Evolutionary conservation across 1,140 invertebrate genomes (phyloP), one percentile per base, ranked within the genome.

Genomic region (Drosophila busckii): DNA sequence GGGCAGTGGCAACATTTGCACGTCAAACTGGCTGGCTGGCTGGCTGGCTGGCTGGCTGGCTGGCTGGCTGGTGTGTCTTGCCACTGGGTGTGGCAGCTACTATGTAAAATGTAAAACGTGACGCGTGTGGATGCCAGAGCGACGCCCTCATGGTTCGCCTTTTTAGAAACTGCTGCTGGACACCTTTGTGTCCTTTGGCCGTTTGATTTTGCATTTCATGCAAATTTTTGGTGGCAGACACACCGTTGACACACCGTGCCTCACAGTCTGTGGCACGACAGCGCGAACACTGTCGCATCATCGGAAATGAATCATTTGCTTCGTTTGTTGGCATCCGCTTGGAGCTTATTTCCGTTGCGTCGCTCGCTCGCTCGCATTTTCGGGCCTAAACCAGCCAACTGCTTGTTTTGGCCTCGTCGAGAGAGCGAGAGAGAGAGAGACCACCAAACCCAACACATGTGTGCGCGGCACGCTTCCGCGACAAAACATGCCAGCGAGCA

Each of bases 251-350:
- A 41, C 7, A 38, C 19, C 16, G 37, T 12, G 22, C 12, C 40
- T n/a, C 17, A 23, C 29, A 42, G 9, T 6, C n/a, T 2, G 10
- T 1, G 16, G 17, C 34, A 28, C 46, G 59, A 22, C 19, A 29
- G 40, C 40, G 19, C 31, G n/a, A 66, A 58, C 60, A 52, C 65
- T 76, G 83, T 78, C 73, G 76, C 84, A 78, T 85, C 83, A 86
- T 86, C 84, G 84, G 84, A 86, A 86, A 86, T 86, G 84, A 86
- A 86, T 86, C 84, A 86, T 86, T 86, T 86, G 84, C 84, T 85
- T 86, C 84, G 84, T 86, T 86, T 85, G 78, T 71, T 83, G 84
- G 73, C 84, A 86, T 86, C 84, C 84, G 84, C 68, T 76, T 76
- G 78, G 61, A 83, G 84, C 66, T 84, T 85, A 84, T 82, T 85